A percentile compares a stretch with the other conserved stretches of the same genome.
phyloP scores from a whole-genome alignment of 2,113 vertebrate genomes.

The Laterallus jamaicensis region DNA sequence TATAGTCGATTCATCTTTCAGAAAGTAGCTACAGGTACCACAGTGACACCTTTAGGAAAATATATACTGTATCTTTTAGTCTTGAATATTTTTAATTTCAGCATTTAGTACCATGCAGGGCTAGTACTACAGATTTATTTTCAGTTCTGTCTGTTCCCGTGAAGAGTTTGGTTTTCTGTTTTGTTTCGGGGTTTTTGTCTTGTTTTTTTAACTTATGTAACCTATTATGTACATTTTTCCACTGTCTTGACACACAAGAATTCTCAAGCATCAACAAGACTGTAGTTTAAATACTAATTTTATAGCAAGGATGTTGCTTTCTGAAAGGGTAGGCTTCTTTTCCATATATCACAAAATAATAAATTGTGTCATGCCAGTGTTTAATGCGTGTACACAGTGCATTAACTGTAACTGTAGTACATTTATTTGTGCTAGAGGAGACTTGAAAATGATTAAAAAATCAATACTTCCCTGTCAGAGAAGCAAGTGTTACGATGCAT shows the following conservation, averaged over 20 bases:
- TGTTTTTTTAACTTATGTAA: not conserved
- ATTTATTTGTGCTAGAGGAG: conserved; percentile 88
- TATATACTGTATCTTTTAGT: conserved; percentile 47
- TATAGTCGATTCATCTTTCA: not conserved
- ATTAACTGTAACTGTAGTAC: conserved; percentile 88
- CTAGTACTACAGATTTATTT: conserved; percentile 32
- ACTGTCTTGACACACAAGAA: not conserved
- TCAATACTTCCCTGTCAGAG: conserved; percentile 88
- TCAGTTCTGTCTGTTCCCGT: not conserved
- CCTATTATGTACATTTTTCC: not conserved
- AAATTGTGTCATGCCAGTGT: conserved; percentile 73
- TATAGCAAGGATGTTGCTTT: conserved; percentile 20
- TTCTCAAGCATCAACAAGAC: conserved; percentile 30
- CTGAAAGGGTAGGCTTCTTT: conserved; percentile 56
- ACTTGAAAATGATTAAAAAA: conserved; percentile 93
- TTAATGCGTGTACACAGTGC: conserved; percentile 83
- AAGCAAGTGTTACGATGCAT: conserved; percentile 85
- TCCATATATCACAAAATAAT: conserved; percentile 79
- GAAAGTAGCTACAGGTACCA: conserved; percentile 69
- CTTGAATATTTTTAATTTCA: conserved; percentile 53
- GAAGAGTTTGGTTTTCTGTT: not conserved
- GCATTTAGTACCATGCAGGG: not conserved
- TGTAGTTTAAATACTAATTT: not conserved
- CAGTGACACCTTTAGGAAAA: conserved; percentile 81
- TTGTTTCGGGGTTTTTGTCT: not conserved